Conservation (phyloP, 2,888 invertebrate species). For the Andrena haemorrhoa region DNA sequence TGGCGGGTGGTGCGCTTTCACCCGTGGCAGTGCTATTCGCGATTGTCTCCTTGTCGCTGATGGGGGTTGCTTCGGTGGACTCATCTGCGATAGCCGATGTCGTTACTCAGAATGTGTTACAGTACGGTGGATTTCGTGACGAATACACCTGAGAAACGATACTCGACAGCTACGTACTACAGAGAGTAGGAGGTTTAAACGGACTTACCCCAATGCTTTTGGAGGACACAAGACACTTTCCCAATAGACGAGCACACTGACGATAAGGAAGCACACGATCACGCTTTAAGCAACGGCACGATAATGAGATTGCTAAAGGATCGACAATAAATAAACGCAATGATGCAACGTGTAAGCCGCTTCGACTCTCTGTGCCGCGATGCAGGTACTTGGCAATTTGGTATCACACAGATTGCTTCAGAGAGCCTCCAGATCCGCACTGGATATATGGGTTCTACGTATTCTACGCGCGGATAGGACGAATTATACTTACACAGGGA, state of each 20-base stretch:
- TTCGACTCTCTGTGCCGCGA: neutral
- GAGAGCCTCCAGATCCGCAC: neutral
- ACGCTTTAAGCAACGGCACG: constrained; percentile 52
- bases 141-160: neutral
- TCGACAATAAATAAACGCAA: constrained; percentile 6
- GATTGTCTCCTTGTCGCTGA: neutral
- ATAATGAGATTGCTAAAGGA: neutral
- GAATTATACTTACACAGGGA: constrained; percentile 27
- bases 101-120: neutral
- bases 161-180: neutral
- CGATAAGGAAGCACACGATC: constrained; percentile 47
- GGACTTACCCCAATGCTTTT: constrained; percentile 59
- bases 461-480: constrained; percentile 23
- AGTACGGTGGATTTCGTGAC: neutral
- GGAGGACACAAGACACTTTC: constrained; percentile 33
- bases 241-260: constrained; percentile 55
- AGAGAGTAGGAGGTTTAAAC: neutral
- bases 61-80: neutral
- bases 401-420: neutral
- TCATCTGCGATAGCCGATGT: constrained; percentile 36
- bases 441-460: neutral
- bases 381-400: neutral
- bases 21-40: neutral
- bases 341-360: neutral
- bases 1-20: neutral